A percentile compares a stretch with the other conserved stretches of the same genome.
phyloP scores from a whole-genome alignment of 2,113 vertebrate species.

The Lophochroa leadbeateri region DNA sequence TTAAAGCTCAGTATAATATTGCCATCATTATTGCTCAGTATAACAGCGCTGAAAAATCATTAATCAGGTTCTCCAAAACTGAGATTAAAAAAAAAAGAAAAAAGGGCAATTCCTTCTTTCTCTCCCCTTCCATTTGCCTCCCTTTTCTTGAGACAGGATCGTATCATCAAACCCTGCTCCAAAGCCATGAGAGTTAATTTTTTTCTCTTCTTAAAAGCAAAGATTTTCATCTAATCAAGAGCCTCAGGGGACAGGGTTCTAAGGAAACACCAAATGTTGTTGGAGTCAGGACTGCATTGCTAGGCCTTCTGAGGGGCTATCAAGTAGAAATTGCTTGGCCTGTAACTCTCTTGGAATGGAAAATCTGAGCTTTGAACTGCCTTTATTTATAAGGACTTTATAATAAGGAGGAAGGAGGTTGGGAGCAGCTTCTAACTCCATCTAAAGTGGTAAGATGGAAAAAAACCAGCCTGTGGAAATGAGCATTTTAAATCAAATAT shows the following conservation, averaged over 20 bases:
- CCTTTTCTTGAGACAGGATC: not conserved
- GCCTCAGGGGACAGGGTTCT: not conserved
- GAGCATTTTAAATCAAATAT: not conserved
- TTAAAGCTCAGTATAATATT: not conserved
- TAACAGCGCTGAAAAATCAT: too few species aligned
- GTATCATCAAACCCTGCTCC: not conserved
- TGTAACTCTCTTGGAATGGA: not conserved
- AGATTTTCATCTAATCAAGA: not conserved
- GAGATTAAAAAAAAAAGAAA: too few species aligned
- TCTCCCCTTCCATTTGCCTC: not conserved
- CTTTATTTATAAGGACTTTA: not conserved
- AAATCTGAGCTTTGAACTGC: not conserved
- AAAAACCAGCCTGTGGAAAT: not conserved
- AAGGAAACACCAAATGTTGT: conserved; percentile 22
- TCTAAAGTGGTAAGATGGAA: not conserved
- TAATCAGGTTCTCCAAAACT: too few species aligned
- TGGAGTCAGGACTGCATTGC: not conserved
- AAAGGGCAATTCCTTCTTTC: not conserved
- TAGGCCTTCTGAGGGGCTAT: not conserved
- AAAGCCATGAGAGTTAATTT: not conserved
- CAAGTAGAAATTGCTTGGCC: not conserved
- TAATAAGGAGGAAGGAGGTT: not conserved
- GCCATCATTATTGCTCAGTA: not conserved
- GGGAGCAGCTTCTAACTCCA: not conserved
- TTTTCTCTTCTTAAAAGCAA: not conserved